Conservation (phyloP, 1,140 invertebrate species). For the Scaptomyza montana region DNA sequence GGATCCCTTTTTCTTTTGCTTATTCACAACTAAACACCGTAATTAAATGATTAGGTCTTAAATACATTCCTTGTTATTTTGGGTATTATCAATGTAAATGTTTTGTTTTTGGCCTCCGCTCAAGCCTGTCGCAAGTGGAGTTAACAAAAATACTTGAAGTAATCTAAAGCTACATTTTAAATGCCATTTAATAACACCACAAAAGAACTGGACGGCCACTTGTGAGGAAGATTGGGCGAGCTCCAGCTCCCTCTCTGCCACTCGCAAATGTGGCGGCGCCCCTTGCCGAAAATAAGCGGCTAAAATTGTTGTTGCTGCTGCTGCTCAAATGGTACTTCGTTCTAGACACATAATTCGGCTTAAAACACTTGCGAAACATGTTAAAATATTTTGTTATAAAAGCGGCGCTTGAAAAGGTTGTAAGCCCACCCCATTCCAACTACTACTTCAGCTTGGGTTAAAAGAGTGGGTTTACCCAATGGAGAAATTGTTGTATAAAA, state of each 20-base stretch:
- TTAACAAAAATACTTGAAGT: constrained; percentile 56
- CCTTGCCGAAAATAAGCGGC: constrained; percentile 52
- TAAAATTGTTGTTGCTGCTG: constrained; percentile 45
- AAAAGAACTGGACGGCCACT: constrained; percentile 66
- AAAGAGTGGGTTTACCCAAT: constrained; percentile 24
- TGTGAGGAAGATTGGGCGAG: constrained; percentile 10
- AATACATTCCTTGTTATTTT: constrained; percentile 1
- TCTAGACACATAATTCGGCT: constrained; percentile 79
- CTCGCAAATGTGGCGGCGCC: constrained; percentile 28
- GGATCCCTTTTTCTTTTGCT: not conserved
- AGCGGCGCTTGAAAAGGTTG: constrained; percentile 67
- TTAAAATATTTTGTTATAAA: constrained; percentile 81
- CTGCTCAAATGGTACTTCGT: constrained; percentile 74
- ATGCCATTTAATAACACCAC: constrained; percentile 79
- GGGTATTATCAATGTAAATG: constrained; percentile 11
- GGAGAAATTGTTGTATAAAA: constrained; percentile 75
- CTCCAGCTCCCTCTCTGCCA: constrained; percentile 1
- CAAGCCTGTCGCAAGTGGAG: not conserved
- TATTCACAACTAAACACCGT: not conserved
- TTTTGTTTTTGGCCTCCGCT: not conserved
- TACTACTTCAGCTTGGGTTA: constrained; percentile 45
- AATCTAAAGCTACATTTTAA: constrained; percentile 75
- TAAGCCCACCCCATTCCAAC: not conserved
- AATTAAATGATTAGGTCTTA: constrained; percentile 32
- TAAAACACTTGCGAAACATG: constrained; percentile 81